Evolutionary conservation across 2,888 invertebrate genomes (phyloP), one percentile per base, ranked within the genome.

Genomic region (Cryptocephalus moraei): DNA sequence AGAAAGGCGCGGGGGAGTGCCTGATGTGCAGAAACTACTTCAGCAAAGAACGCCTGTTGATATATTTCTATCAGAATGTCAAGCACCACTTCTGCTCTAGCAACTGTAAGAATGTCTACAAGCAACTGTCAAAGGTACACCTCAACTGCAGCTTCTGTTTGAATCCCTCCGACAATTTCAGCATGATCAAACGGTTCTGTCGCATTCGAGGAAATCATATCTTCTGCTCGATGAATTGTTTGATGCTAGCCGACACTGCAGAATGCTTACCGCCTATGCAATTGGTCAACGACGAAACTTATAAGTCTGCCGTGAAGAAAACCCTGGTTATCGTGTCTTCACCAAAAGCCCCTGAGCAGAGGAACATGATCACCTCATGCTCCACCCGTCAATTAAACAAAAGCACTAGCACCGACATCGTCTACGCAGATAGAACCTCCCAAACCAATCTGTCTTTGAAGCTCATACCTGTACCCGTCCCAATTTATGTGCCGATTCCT

Each of bases 401-500:
- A 87, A 88, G 0, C 73, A 81, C 66, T 81, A 10, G 12, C 8
- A 39, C 42, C 9, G 32, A 33, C 9, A 42, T 44, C 1, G 3
- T 10, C 4, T 41, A n/a, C 22, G 12, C 9, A 12, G 39, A 45
- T 10, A 52, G 53, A 33, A n/a, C 4, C 13, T 33, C 33, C 14
- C 53, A 55, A 36, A 51, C 53, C 3, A 47, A 45, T n/a, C 6
- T 22, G 2, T 14, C 43, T 38, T 3, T n/a, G 9, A 42, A 41
- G 14, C n/a, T 54, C 8, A 13, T 91, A 11, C 91, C 91, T 0
- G 78, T 91, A 33, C 91, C 91, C 0, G 84, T 91, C 2, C 91
- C 91, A 0, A 82, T 91, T 41, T 90, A 84, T 63, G 78, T 91
- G 1, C 91, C 91, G 0, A 79, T 81, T 33, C 90, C 90, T 0